Conservation (phyloP, 2,888 invertebrate species). For the Dione vanillae region DNA sequence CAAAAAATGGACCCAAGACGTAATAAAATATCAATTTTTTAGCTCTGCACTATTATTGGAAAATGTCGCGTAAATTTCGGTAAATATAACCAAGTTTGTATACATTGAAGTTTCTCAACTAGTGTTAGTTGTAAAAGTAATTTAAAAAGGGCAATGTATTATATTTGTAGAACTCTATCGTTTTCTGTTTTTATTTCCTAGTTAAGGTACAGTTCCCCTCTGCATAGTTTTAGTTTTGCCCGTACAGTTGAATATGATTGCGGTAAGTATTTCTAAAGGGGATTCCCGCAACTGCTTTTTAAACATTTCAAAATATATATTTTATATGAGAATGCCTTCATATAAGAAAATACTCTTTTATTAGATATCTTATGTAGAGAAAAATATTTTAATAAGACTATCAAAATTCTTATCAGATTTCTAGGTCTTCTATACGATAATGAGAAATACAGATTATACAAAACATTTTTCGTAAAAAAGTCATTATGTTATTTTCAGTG, state of each 20-base stretch:
- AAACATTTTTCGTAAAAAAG: no score
- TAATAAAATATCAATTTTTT: conserved; percentile 83
- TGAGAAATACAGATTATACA: no score
- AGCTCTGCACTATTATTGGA: conserved; percentile 50
- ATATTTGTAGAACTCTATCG: neutral
- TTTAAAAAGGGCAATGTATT: conserved; percentile 34
- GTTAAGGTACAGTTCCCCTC: conserved; percentile 47
- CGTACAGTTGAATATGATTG: conserved; percentile 54
- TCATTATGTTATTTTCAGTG: no score
- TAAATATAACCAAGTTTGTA: neutral
- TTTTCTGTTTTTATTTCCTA: conserved; percentile 13
- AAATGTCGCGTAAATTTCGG: neutral
- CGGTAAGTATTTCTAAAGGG: conserved; percentile 47
- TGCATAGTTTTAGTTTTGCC: conserved; percentile 69
- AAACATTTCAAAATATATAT: conserved; percentile 41
- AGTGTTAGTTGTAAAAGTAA: neutral
- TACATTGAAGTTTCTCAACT: conserved; percentile 50
- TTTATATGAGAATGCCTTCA: neutral
- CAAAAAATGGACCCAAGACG: conserved; percentile 75
- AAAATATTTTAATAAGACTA: no score
- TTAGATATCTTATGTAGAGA: no score
- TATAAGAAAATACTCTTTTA: neutral
- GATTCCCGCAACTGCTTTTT: conserved; percentile 53
- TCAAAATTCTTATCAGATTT: no score
- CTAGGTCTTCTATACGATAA: no score